Evolutionary conservation across 2,888 invertebrate species (phyloP), one percentile per base, ranked within the genome.

Genomic region (Cosmia pyralina): DNA sequence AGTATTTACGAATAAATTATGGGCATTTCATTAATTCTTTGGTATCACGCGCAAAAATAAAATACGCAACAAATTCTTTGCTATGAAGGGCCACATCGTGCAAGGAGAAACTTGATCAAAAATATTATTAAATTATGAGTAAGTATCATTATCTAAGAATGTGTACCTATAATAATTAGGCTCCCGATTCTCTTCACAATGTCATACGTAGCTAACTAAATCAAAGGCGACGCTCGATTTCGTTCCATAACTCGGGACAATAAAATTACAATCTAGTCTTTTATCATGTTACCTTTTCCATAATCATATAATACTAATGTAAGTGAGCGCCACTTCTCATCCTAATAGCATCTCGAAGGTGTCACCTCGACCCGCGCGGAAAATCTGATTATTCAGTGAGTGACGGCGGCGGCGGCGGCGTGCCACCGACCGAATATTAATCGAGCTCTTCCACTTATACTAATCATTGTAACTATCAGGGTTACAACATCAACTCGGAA

Each of bases 381-480:
- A 92, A 93, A 93, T 92, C 91, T 91, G 92, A 93, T 93, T 93
- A 93, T 90, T 86, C 89, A 83, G 85, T 89, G 91, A 90, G 88
- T 88, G 90, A 89, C 88, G 89, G n/a, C n/a, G n/a, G n/a, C n/a
- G n/a, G n/a, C n/a, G n/a, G n/a, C n/a, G n/a, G 88, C 90, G 89
- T 84, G 85, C 87, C 88, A 85, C 89, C 86, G 79, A 83, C 90
- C 88, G 94, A 93, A 93, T 93, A 92, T 91, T 93, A 93, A 93
- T 91, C 86, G 86, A 66, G 87, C 85, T 85, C 87, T 88, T 87
- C 88, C 85, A 87, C 90, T 89, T 87, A 88, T 88, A 87, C 88
- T 90, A 90, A 90, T 92, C 88, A 89, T 89, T 88, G 82, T 87
- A 88, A 90, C 91, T 89, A 92, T 89, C 87, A 87, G 87, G 84